These are phyloP conservation scores for Andrena marginata DNA, from an alignment of 2,888 invertebrate genomes.

Conservation along the genomic window DNA sequence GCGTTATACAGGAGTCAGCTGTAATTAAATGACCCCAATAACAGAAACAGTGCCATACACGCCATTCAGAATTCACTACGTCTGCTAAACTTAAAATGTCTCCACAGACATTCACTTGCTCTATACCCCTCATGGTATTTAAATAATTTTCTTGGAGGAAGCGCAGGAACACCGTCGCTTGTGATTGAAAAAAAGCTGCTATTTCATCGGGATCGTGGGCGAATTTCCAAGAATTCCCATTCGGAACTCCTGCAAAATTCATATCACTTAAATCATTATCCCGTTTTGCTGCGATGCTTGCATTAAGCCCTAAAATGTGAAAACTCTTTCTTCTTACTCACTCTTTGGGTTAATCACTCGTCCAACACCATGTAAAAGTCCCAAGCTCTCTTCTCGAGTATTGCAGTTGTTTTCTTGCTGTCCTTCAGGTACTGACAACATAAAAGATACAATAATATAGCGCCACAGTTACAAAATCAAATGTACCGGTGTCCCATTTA, in stretches of 20 bases:
- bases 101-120: conserved; percentile 86
- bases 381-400: conserved; percentile 90
- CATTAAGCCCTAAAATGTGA: neutral
- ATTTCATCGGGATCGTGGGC: conserved; percentile 89
- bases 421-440: conserved; percentile 72
- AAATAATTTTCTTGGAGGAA: conserved; percentile 92
- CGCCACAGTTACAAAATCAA: neutral
- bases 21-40: neutral
- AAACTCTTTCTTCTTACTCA: conserved; percentile 76
- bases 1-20: too few relatives aligned
- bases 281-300: neutral
- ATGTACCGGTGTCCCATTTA: conserved; percentile 70
- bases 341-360: conserved; percentile 92
- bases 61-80: conserved; percentile 88
- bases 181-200: conserved; percentile 89
- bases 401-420: conserved; percentile 81
- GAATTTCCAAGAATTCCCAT: conserved; percentile 84
- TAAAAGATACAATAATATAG: neutral
- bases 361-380: conserved; percentile 91
- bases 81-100: conserved; percentile 91
- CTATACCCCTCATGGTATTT: conserved; percentile 89
- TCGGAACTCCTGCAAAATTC: conserved; percentile 80
- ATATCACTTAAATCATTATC: neutral
- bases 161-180: conserved; percentile 89
- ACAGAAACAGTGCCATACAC: conserved; percentile 85